Evolutionary conservation across 2,888 invertebrate genomes (phyloP), one percentile per base, ranked within the genome.

Genomic region (Lordiphosa andalusiaca): DNA sequence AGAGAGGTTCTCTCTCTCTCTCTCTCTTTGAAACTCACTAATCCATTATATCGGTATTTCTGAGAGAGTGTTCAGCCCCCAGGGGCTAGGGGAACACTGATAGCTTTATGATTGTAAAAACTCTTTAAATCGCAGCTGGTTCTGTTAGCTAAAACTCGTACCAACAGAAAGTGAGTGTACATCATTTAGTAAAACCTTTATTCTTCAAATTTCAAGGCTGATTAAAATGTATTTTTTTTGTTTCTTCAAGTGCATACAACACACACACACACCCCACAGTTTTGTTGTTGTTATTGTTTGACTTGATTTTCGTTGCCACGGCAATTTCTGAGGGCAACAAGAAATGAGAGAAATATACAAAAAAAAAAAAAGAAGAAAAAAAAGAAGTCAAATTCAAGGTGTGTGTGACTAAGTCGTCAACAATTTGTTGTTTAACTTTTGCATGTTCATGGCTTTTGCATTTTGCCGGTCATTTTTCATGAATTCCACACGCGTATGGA

Each of bases 361-460:
- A 19, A 46, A 58, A 47, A 49, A 53, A 57, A 54, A 44, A 59
- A 16, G 1, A 1, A 16, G 1, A 16, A 16, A 49, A 55, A 57
- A 54, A 47, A 59, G 9, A 33, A 35, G 39, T 49, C 57, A 54
- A 49, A 50, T 76, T 81, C 71, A 84, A 85, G 86, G 84, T 85
- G 82, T 85, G 77, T 73, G 82, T 82, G 82, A 82, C 82, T 84
- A 77, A 82, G 86, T 71, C 64, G 64, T 58, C 48, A 73, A 66
- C 42, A 64, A 85, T 80, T 67, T 81, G 59, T 72, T 67, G 19
- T n/a, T 46, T 42, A 56, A 44, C 53, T 84, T 77, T 78, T 73
- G 84, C 70, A 76, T 81, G 62, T 53, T 80, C 81, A 60, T 65
- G 55, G 48, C 54, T 57, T 67, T 73, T 69, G 47, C 69, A 63